A percentile compares a stretch with the other conserved stretches of the same genome.
Evolutionary conservation across 2,113 vertebrate species (phyloP).

Genomic region (Oryzias woworae): DNA sequence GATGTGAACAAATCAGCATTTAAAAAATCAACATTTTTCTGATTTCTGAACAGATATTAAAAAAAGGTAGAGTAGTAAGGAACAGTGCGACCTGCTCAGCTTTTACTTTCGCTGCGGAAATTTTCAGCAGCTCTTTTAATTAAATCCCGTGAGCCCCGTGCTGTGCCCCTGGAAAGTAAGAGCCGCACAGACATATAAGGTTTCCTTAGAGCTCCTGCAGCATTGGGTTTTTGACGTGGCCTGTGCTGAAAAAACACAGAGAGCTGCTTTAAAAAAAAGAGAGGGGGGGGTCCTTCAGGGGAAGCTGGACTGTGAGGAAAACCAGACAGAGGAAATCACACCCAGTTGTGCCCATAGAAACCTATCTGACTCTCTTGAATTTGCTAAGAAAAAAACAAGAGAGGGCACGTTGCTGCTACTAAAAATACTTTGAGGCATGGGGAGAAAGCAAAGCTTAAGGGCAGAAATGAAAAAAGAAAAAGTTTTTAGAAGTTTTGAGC

Average conservation of each 20-base stretch:
- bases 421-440: constrained; percentile 26
- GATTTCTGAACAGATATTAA: constrained; percentile 25
- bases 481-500: background rate
- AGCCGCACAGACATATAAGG: constrained; percentile 42
- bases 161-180: constrained; percentile 48
- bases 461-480: constrained; percentile 22
- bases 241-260: constrained; percentile 30
- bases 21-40: constrained; percentile 8
- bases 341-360: constrained; percentile 62
- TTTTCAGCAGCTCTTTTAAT: constrained; percentile 42
- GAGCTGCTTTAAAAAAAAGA: constrained; percentile 55
- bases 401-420: constrained; percentile 37
- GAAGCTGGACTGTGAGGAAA: constrained; percentile 76
- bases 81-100: constrained; percentile 8
- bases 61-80: constrained; percentile 15
- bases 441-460: constrained; percentile 23
- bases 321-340: constrained; percentile 76
- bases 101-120: constrained; percentile 45
- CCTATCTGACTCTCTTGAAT: constrained; percentile 52
- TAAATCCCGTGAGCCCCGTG: constrained; percentile 11
- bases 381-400: constrained; percentile 46
- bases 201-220: constrained; percentile 47
- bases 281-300: constrained; percentile 68
- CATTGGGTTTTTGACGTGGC: constrained; percentile 33
- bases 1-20: constrained; percentile 14